Percentiles rank a stretch among this genome's conserved stretches.
These are phyloP conservation scores for Seriola rivoliana DNA, from an alignment of 2,113 vertebrate genomes.

Conservation along the genomic window DNA sequence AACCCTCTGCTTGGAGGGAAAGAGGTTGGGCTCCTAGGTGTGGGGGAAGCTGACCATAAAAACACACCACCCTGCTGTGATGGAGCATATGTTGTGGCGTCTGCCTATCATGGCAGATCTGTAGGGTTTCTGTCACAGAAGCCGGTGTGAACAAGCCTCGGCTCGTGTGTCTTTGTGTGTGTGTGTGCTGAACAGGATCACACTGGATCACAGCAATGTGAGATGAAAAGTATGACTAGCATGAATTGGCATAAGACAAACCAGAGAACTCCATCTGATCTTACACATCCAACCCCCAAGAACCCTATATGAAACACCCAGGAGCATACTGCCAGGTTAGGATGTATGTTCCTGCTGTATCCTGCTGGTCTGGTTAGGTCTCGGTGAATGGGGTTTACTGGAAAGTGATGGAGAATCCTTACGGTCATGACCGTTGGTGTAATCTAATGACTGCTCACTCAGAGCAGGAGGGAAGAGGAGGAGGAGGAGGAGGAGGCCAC, in stretches of 20 bases:
- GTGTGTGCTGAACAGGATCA: conserved; percentile 26
- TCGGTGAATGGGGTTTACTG: conserved; percentile 77
- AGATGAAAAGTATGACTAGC: conserved; percentile 35
- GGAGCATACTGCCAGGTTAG: conserved; percentile 6
- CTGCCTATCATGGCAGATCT: conserved; percentile 64
- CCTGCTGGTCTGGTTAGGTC: conserved; percentile 58
- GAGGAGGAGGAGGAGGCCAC: conserved; percentile 44
- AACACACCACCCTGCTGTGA: conserved; percentile 73
- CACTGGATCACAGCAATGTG: neutral
- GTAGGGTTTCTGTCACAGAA: conserved; percentile 61
- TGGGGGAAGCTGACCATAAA: conserved; percentile 67
- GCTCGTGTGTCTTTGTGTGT: conserved; percentile 7
- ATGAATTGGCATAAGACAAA: conserved; percentile 32
- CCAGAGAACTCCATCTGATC: conserved; percentile 15
- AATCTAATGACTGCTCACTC: conserved; percentile 84
- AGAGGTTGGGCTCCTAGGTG: conserved; percentile 29
- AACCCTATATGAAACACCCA: conserved; percentile 6
- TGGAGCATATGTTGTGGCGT: conserved; percentile 75
- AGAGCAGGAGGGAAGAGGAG: conserved; percentile 60
- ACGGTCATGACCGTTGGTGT: conserved; percentile 81
- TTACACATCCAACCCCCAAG: neutral
- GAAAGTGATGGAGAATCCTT: conserved; percentile 81
- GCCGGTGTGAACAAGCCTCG: conserved; percentile 34
- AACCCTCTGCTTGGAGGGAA: conserved; percentile 36
- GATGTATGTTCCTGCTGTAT: conserved; percentile 33